Conservation (phyloP, 2,113 vertebrate species). For the Pionites leucogaster region DNA sequence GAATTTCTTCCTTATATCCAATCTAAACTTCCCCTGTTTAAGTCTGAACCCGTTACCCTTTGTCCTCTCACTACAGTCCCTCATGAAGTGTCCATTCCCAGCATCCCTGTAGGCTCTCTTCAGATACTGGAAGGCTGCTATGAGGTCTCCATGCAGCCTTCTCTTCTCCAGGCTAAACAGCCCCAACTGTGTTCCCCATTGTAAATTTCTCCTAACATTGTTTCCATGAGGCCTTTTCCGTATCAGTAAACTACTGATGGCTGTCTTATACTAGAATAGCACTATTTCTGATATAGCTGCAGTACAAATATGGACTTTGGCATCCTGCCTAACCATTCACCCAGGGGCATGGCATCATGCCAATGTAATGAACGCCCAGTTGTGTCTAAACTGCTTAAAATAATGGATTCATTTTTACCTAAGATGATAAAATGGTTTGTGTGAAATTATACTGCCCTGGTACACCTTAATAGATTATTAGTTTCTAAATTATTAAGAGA, state of each 20-base stretch:
- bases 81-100: too few species aligned
- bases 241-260: neutral
- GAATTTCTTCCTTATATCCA: too few species aligned
- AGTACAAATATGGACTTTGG: neutral
- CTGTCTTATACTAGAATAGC: neutral
- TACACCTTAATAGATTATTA: neutral
- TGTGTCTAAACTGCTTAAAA: neutral
- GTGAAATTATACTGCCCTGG: neutral
- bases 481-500: neutral
- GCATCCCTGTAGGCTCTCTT: too few species aligned
- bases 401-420: constrained; percentile 17
- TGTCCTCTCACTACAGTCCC: too few species aligned
- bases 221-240: neutral
- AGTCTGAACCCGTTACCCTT: too few species aligned
- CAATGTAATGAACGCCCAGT: neutral
- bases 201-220: neutral
- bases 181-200: neutral
- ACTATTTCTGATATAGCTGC: neutral
- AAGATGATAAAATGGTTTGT: neutral
- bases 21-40: too few species aligned
- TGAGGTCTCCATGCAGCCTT: too few species aligned
- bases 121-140: too few species aligned
- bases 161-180: too few species aligned
- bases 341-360: neutral
- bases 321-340: neutral